Conservation (phyloP, 2,888 invertebrate genomes). For the Cosmopolites sordidus region DNA sequence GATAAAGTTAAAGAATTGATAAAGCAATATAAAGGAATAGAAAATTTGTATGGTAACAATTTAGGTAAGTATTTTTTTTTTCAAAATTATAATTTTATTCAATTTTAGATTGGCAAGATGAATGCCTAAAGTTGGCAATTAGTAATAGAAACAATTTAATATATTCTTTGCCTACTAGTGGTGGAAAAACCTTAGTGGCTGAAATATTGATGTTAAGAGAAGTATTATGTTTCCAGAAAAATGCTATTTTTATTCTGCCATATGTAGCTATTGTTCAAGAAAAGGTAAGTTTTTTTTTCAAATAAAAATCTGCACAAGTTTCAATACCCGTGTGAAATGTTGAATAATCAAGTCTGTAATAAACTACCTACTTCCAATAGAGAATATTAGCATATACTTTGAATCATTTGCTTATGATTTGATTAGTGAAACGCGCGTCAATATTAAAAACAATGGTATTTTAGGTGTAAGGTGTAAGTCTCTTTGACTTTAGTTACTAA, state of each 20-base stretch:
- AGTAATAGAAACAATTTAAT: slow-evolving; percentile 73
- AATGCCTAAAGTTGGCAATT: slow-evolving; percentile 78
- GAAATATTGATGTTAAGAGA: slow-evolving; percentile 90
- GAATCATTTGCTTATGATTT: too few relatives aligned
- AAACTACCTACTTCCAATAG: too few relatives aligned
- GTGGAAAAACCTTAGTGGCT: slow-evolving; percentile 95
- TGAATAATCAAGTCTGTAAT: too few relatives aligned
- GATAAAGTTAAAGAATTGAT: slow-evolving; percentile 65
- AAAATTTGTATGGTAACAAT: slow-evolving; percentile 69
- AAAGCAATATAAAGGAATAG: slow-evolving; percentile 71
- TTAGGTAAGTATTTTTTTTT: neutral
- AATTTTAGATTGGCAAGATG: slow-evolving; percentile 89
- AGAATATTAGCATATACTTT: too few relatives aligned
- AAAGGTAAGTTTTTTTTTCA: slow-evolving; percentile 76
- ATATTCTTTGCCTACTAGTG: slow-evolving; percentile 92
- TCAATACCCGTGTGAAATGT: too few relatives aligned
- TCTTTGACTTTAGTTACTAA: too few relatives aligned
- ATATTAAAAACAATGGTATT: too few relatives aligned
- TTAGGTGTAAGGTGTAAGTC: too few relatives aligned
- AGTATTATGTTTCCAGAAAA: slow-evolving; percentile 71
- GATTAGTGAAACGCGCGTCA: too few relatives aligned
- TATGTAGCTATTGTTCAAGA: slow-evolving; percentile 97
- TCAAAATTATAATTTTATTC: neutral
- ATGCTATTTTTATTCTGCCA: slow-evolving; percentile 86
- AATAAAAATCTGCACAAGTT: too few relatives aligned